These are phyloP conservation scores for Rutpela maculata DNA, from an alignment of 2,888 invertebrate genomes.

Conservation along the genomic window DNA sequence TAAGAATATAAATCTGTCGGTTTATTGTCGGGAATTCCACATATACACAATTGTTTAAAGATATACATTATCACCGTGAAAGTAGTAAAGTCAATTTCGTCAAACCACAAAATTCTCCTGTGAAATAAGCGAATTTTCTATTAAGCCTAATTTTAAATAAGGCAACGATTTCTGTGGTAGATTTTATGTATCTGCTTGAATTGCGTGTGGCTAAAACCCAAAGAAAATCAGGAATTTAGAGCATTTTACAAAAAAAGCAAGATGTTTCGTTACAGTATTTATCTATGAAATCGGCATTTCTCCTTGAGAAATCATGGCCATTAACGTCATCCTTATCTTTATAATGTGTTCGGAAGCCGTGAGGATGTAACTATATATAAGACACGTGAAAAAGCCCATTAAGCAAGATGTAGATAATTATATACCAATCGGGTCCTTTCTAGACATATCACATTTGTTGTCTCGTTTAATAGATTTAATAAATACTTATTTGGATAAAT, in stretches of 20 bases:
- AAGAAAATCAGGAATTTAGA: slow-evolving; percentile 31
- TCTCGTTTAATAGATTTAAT: slow-evolving; percentile 20
- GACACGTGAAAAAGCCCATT: slow-evolving; percentile 34
- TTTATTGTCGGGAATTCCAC: too few relatives aligned
- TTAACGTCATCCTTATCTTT: slow-evolving; percentile 32
- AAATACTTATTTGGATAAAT: slow-evolving; percentile 13
- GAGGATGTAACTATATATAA: slow-evolving; percentile 20
- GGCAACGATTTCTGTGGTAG: neutral
- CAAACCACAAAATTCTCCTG: neutral
- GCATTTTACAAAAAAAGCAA: slow-evolving; percentile 11
- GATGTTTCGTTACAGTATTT: slow-evolving; percentile 39
- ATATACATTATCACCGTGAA: too few relatives aligned
- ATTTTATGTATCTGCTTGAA: neutral
- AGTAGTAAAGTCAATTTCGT: too few relatives aligned
- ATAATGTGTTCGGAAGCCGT: slow-evolving; percentile 25
- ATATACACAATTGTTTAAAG: too few relatives aligned
- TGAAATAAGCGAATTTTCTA: neutral
- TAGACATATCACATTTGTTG: neutral
- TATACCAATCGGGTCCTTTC: slow-evolving; percentile 18
- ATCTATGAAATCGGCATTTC: slow-evolving; percentile 53
- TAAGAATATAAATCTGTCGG: too few relatives aligned
- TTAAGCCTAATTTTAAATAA: neutral
- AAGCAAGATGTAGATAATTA: slow-evolving; percentile 23
- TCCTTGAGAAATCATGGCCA: slow-evolving; percentile 48
- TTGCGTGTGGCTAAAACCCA: neutral